Base-by-base conservation (phyloP, 2,888 invertebrate species). In the Xylota segnis region DNA sequence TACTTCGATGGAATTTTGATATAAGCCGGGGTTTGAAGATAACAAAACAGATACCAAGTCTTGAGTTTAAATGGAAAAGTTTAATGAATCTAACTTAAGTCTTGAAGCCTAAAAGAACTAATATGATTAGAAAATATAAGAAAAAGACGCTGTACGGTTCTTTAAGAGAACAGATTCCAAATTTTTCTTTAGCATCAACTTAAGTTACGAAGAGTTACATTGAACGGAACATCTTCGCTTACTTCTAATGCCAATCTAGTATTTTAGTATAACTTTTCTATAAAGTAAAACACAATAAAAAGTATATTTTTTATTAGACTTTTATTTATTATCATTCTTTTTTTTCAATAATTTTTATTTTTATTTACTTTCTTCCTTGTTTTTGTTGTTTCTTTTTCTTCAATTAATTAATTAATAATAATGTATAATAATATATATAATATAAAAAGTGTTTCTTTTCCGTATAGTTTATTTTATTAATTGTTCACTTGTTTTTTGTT, bases 371-470 rank as follows among this genome's bases (percentile, higher is more conserved):
- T 74, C 74, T 86, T 88, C 82, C 74, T 88, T 86, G 76, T 84
- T 87, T 74, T 70, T 45, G 66, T 47, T 70, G 29, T 71, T 65
- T 56, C 58, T 27, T 63, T 79, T 29, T 34, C 71, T 70, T 75
- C 61, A 79, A 56, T 84, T 81, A 76, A 76, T 84, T 81, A 84
- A 84, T 84, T 81, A 79, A 81, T 83, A 83, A 74, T 83, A 71
- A 87, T 83, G 79, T 83, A 78, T 87, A 87, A 74, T 78, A 81
- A 79, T 79, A 81, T 83, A 83, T 70, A 87, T 87, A 79, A 79
- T 84, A 79, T 87, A 81, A 88, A 88, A 87, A 84, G 77, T 83
- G 87, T 86, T 88, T 86, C 83, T 88, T 78, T 87, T 82, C 84
- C 87, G 82, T 87, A 71, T 70, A 79, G 83, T 72, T 82, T 75